Conservation (phyloP, 2,797 vertebrate species). For the Cyprinodon diabolis region DNA sequence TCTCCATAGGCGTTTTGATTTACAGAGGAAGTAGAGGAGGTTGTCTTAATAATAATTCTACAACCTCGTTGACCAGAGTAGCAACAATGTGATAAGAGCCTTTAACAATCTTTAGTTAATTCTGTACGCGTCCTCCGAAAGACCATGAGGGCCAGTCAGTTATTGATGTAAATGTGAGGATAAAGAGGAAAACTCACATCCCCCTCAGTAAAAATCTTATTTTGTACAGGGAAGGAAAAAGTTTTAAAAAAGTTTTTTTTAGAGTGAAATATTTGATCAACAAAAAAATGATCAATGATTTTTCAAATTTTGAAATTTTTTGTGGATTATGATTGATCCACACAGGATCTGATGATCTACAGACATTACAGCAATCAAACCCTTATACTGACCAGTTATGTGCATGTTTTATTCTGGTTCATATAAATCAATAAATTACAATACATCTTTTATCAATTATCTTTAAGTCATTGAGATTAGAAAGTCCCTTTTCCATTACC, state of each 20-base stretch:
- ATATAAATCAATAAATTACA: no score
- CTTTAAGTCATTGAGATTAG: not conserved
- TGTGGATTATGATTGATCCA: not conserved
- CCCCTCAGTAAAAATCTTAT: not conserved
- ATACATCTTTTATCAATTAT: not conserved
- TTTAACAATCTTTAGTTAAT: constrained; percentile 61
- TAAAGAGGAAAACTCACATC: not conserved
- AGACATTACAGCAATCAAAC: not conserved
- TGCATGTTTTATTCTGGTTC: not conserved
- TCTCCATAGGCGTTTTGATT: constrained; percentile 10
- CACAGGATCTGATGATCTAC: no score
- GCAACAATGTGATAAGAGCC: constrained; percentile 61
- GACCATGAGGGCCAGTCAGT: not conserved
- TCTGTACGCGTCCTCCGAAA: constrained; percentile 46
- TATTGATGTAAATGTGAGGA: not conserved
- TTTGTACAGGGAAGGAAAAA: not conserved
- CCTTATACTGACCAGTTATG: not conserved
- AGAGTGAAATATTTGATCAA: not conserved
- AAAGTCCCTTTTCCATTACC: not conserved
- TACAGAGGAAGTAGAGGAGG: constrained; percentile 28
- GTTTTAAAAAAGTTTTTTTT: not conserved
- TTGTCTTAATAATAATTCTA: constrained; percentile 51
- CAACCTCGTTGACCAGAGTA: constrained; percentile 61
- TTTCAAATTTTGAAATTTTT: not conserved
- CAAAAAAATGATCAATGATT: not conserved